Conservation (phyloP, 1,140 invertebrate genomes). For the Pogonus chalceus region DNA sequence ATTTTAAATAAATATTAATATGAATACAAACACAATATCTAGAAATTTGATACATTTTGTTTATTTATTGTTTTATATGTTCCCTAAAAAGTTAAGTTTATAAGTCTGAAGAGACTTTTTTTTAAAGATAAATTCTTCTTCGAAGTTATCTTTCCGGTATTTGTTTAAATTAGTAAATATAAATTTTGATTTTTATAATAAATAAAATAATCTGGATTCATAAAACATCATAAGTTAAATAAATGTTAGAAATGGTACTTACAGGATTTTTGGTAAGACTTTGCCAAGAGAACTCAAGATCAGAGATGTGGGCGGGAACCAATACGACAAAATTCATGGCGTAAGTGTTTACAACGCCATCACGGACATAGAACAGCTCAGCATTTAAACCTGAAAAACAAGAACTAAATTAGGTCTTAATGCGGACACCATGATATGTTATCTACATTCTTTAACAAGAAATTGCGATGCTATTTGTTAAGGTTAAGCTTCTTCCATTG, state of each 20-base stretch:
- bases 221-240: too few relatives aligned
- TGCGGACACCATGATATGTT: not conserved
- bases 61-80: too few relatives aligned
- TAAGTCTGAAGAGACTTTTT: too few relatives aligned
- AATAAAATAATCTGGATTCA: too few relatives aligned
- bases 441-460: conserved; percentile 3
- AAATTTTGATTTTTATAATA: too few relatives aligned
- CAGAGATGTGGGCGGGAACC: conserved; percentile 66
- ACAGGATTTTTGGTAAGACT: conserved; percentile 64
- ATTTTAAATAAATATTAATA: too few relatives aligned
- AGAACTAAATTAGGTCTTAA: conserved; percentile 22
- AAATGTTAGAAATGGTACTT: conserved; percentile 32
- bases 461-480: not conserved
- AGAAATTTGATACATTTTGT: too few relatives aligned
- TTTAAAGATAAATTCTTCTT: too few relatives aligned
- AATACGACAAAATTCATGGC: conserved; percentile 79
- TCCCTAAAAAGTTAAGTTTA: too few relatives aligned
- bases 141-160: too few relatives aligned
- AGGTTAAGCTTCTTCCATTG: not conserved
- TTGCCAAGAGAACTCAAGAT: conserved; percentile 82
- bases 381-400: conserved; percentile 64
- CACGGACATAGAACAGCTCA: conserved; percentile 76
- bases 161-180: too few relatives aligned
- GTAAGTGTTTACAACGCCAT: conserved; percentile 82
- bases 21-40: too few relatives aligned